Percentiles rank a stretch among this genome's conserved stretches.
phyloP scores from a whole-genome alignment of 2,888 invertebrate species.

The Platypus cylindrus region DNA sequence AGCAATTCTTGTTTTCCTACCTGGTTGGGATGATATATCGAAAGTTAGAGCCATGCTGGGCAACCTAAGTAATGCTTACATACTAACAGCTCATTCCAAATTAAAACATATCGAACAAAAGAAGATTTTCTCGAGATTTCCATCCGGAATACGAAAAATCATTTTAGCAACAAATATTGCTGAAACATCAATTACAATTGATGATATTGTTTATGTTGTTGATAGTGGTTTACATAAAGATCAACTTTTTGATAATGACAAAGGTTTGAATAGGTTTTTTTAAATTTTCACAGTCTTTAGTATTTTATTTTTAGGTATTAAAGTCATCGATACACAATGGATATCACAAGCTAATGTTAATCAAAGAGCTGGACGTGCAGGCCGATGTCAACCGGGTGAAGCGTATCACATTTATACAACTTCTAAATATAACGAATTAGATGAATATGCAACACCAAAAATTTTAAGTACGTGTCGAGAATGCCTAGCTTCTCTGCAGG shows the following conservation, averaged over 20 bases:
- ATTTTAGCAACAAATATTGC: slow-evolving; percentile 60
- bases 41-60: slow-evolving; percentile 35
- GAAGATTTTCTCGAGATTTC: slow-evolving; percentile 41
- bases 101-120: slow-evolving; percentile 46
- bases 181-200: slow-evolving; percentile 61
- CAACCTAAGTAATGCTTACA: slow-evolving; percentile 16
- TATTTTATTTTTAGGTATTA: slow-evolving; percentile 25
- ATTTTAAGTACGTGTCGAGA: slow-evolving; percentile 36
- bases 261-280: slow-evolving; percentile 24
- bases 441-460: slow-evolving; percentile 46
- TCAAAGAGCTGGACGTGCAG: slow-evolving; percentile 57
- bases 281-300: not conserved
- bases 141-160: slow-evolving; percentile 46
- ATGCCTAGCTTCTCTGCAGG: not conserved
- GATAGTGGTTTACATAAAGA: slow-evolving; percentile 53
- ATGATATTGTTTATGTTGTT: slow-evolving; percentile 55
- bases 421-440: slow-evolving; percentile 39
- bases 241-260: slow-evolving; percentile 39
- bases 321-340: slow-evolving; percentile 45
- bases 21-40: slow-evolving; percentile 62
- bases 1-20: slow-evolving; percentile 60
- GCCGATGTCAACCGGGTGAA: slow-evolving; percentile 50
- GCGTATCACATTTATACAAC: slow-evolving; percentile 44
- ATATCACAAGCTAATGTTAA: slow-evolving; percentile 48
- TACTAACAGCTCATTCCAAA: slow-evolving; percentile 36